Percentiles rank a stretch among this genome's conserved stretches.
These are phyloP conservation scores for Neotoxoptera formosana DNA, from an alignment of 1,140 invertebrate genomes.

Conservation along the genomic window DNA sequence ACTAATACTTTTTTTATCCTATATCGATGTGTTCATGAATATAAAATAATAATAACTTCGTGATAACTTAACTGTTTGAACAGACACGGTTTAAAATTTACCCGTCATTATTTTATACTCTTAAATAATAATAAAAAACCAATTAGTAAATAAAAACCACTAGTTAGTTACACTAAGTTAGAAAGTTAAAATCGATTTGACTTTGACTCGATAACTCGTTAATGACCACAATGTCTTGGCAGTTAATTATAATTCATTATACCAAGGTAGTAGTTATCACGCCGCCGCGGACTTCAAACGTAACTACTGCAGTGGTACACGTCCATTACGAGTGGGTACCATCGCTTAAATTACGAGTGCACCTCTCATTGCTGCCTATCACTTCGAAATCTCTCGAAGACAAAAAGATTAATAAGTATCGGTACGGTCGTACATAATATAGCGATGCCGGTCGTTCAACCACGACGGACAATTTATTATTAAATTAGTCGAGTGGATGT, in stretches of 20 bases:
- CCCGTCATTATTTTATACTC: neutral
- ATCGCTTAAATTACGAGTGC: neutral
- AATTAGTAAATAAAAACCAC: neutral
- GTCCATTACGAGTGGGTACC: neutral
- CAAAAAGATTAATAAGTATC: neutral
- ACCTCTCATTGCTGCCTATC: too few species aligned
- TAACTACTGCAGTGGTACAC: neutral
- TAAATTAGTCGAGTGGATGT: neutral
- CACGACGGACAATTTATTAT: neutral
- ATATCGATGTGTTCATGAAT: too few species aligned
- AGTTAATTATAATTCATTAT: neutral
- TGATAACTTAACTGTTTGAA: neutral
- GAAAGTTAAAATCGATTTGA: neutral
- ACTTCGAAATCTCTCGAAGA: neutral
- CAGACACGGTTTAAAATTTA: neutral
- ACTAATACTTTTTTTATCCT: neutral
- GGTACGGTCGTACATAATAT: neutral
- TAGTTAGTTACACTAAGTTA: neutral
- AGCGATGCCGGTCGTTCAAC: neutral
- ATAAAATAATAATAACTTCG: neutral
- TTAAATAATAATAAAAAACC: neutral
- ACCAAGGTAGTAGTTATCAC: neutral
- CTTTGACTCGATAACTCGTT: neutral
- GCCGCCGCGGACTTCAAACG: neutral
- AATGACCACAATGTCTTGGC: neutral